Conservation (phyloP, 2,797 vertebrate genomes). For the Xerus rutilus region DNA sequence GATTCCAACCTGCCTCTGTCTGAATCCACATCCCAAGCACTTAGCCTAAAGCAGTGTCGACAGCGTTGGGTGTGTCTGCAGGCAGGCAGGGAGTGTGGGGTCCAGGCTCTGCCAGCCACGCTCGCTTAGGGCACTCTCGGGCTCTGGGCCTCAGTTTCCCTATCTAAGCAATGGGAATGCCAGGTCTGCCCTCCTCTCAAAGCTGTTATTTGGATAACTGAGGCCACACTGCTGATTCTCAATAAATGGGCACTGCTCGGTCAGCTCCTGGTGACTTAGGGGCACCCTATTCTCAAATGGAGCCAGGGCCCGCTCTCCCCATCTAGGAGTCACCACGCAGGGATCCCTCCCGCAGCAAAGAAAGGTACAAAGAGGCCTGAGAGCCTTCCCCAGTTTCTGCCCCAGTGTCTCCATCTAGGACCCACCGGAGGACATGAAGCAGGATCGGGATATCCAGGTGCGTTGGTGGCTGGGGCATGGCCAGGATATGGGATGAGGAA, state of each 20-base stretch:
- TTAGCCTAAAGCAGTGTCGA: background rate
- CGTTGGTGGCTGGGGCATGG: background rate
- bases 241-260: background rate
- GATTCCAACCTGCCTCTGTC: background rate
- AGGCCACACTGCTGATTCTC: background rate
- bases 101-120: background rate
- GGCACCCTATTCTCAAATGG: background rate
- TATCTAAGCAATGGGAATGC: background rate
- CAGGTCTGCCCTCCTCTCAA: background rate
- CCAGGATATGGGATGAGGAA: background rate
- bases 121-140: background rate
- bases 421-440: conserved; percentile 73
- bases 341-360: background rate
- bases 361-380: background rate
- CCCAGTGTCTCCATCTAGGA: conserved; percentile 70
- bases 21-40: background rate
- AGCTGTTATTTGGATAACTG: background rate
- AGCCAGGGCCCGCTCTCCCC: background rate
- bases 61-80: background rate
- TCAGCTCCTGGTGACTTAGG: background rate
- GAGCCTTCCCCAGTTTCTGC: background rate
- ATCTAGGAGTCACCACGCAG: background rate
- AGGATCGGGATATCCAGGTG: conserved; percentile 87
- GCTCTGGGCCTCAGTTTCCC: conserved; percentile 23
- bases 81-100: background rate